Conservation (phyloP, 1,140 invertebrate genomes). For the Dinoponera quadriceps region DNA sequence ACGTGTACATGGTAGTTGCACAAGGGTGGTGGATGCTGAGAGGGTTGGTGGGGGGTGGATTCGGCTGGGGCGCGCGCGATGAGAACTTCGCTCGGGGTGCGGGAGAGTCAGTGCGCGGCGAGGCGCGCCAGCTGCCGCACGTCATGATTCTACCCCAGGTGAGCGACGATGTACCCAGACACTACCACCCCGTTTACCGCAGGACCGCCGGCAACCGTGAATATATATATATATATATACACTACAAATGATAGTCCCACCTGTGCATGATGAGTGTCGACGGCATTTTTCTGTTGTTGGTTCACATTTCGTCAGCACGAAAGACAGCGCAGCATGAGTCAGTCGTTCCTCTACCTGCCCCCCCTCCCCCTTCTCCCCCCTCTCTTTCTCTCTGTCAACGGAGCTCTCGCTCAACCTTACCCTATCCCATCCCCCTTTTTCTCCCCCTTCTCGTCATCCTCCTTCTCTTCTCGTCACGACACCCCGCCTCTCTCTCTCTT, state of each 20-base stretch:
- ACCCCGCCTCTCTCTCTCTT: not conserved
- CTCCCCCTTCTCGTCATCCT: not conserved
- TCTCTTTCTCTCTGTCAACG: too few species aligned
- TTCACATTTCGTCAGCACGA: conserved; percentile 30
- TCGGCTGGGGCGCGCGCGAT: conserved; percentile 62
- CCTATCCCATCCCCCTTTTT: too few species aligned
- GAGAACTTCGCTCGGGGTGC: conserved; percentile 72
- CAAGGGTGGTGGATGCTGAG: conserved; percentile 60
- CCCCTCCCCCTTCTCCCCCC: not conserved
- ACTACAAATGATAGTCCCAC: conserved; percentile 32
- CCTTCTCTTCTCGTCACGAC: not conserved
- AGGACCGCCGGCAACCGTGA: conserved; percentile 66
- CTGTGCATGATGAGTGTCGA: conserved; percentile 46
- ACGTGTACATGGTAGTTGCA: not conserved
- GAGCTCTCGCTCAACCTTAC: too few species aligned
- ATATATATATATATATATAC: conserved; percentile 62
- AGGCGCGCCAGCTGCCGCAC: conserved; percentile 84
- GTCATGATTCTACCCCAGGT: conserved; percentile 84
- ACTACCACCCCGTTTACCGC: conserved; percentile 64
- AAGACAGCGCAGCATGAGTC: conserved; percentile 52
- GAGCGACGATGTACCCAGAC: conserved; percentile 77
- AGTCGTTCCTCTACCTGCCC: not conserved
- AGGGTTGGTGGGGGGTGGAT: conserved; percentile 38
- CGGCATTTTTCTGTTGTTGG: conserved; percentile 36
- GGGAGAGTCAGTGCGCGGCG: conserved; percentile 83